Evolutionary conservation across 2,888 invertebrate species (phyloP).

Genomic region (Syrphus vitripennis): DNA sequence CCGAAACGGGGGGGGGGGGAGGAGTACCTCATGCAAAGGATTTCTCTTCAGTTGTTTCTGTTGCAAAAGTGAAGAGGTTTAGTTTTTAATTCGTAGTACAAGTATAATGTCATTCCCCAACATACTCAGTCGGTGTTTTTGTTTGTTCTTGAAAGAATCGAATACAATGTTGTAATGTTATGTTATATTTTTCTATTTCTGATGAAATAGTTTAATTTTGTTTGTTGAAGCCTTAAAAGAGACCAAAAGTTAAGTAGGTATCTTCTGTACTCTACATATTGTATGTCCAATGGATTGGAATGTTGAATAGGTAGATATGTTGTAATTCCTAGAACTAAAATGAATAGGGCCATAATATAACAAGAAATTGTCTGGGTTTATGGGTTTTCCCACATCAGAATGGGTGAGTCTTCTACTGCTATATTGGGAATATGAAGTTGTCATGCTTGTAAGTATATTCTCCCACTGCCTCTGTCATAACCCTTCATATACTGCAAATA

Average conservation of each 20-base stretch:
- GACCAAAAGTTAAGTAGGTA: constrained; percentile 9
- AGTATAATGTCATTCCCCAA: not conserved
- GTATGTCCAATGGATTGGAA: constrained; percentile 61
- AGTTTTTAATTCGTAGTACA: not conserved
- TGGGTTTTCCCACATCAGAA: not conserved
- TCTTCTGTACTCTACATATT: not conserved
- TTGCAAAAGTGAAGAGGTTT: not conserved
- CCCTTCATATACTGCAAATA: not conserved
- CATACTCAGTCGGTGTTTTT: constrained; percentile 22
- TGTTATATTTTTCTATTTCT: constrained; percentile 9
- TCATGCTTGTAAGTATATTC: not conserved
- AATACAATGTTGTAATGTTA: constrained; percentile 32
- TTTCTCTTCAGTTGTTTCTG: not conserved
- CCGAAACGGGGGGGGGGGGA: not conserved
- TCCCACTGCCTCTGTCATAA: not conserved
- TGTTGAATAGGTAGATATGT: constrained; percentile 13
- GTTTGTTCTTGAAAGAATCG: constrained; percentile 44
- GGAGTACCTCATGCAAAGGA: no score
- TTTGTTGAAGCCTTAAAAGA: constrained; percentile 53
- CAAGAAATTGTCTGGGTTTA: constrained; percentile 19
- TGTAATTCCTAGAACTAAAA: constrained; percentile 59
- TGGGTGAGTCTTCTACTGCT: not conserved
- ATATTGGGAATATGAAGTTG: not conserved
- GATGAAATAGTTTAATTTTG: constrained; percentile 37
- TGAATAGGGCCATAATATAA: constrained; percentile 2